These are phyloP conservation scores for Linnaemya tessellans DNA, from an alignment of 2,888 invertebrate species.

Conservation along the genomic window DNA sequence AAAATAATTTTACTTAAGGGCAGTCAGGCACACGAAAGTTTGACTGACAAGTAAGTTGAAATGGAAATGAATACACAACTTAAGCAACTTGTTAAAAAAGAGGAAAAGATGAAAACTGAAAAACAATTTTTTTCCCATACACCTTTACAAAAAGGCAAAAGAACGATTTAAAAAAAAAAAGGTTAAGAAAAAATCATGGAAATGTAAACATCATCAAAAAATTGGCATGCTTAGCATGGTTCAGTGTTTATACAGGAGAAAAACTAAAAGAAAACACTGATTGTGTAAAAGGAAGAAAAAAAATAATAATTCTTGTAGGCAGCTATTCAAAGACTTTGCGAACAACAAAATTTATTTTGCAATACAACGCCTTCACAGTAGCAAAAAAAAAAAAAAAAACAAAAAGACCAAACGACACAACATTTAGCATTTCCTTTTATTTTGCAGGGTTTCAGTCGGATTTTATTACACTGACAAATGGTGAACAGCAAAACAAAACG, in stretches of 20 bases:
- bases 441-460: slow-evolving; percentile 65
- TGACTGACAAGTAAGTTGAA: slow-evolving; percentile 36
- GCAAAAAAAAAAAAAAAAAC: too few relatives aligned
- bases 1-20: slow-evolving; percentile 18
- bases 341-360: slow-evolving; percentile 65
- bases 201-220: slow-evolving; percentile 67
- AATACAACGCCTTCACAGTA: slow-evolving; percentile 22
- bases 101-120: slow-evolving; percentile 7
- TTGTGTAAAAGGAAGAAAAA: slow-evolving; percentile 15
- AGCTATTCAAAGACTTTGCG: slow-evolving; percentile 49
- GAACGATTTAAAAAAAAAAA: not conserved
- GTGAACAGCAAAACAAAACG: slow-evolving; percentile 53
- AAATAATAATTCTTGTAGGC: slow-evolving; percentile 17
- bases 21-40: slow-evolving; percentile 21
- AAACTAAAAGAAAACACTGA: slow-evolving; percentile 11
- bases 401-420: slow-evolving; percentile 16
- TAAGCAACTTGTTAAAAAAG: slow-evolving; percentile 5
- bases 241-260: slow-evolving; percentile 47
- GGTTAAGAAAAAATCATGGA: not conserved
- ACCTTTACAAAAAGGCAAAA: slow-evolving; percentile 26
- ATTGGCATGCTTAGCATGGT: slow-evolving; percentile 67
- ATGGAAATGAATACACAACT: slow-evolving; percentile 22
- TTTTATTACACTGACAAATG: slow-evolving; percentile 75
- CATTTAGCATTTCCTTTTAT: slow-evolving; percentile 47
- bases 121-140: not conserved